Conservation (phyloP, 2,888 invertebrate species). For the Cylindroiulus punctatus region DNA sequence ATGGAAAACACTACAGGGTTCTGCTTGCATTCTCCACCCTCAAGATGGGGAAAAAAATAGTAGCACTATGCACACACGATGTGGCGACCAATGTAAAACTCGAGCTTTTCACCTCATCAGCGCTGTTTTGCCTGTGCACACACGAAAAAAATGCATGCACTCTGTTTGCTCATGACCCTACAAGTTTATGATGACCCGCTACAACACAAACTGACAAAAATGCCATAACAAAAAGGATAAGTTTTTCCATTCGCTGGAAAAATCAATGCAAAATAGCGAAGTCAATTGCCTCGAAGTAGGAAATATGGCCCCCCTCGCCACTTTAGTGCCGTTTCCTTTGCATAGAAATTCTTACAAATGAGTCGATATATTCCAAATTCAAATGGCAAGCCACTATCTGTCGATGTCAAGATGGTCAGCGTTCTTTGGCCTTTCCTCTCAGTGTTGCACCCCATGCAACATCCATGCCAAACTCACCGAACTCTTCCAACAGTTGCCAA, state of each 20-base stretch:
- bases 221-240: slow-evolving; percentile 11
- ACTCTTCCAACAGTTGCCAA: slow-evolving; percentile 2
- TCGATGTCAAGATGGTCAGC: slow-evolving; percentile 26
- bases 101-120: slow-evolving; percentile 26
- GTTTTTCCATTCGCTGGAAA: slow-evolving; percentile 12
- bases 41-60: not conserved
- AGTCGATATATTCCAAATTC: slow-evolving; percentile 32
- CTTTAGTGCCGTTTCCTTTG: not conserved
- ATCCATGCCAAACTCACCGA: not conserved
- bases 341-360: slow-evolving; percentile 14
- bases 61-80: not conserved
- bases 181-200: slow-evolving; percentile 26
- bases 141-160: slow-evolving; percentile 26
- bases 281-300: slow-evolving; percentile 21
- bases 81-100: slow-evolving; percentile 23
- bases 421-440: slow-evolving; percentile 21
- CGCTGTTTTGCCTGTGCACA: slow-evolving; percentile 32
- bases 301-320: slow-evolving; percentile 14
- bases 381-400: slow-evolving; percentile 32
- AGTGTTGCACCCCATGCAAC: not conserved
- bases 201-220: slow-evolving; percentile 32
- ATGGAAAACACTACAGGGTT: slow-evolving; percentile 25
- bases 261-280: slow-evolving; percentile 32
- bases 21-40: slow-evolving; percentile 2
- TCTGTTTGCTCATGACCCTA: slow-evolving; percentile 27